Base-by-base conservation (phyloP, 2,888 invertebrate genomes). In the Drosophila antonietae region DNA sequence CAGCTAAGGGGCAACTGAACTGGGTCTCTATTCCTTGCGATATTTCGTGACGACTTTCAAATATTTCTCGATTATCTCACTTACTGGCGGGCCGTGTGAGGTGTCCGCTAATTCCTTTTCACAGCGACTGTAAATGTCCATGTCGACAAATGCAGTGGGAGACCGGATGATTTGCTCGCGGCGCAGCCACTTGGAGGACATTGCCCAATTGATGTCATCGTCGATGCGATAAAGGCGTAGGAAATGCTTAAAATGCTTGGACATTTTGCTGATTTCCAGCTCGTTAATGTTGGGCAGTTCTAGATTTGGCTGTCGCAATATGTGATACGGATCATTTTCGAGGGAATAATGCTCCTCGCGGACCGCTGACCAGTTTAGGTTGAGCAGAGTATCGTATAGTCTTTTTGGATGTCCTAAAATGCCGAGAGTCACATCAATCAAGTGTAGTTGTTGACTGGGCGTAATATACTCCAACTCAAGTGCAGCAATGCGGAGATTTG, bases 341-440 rank as follows among this genome's bases (percentile, higher is more conserved):
- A 83, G 59, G 0, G 84, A 77, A 63, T 83, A 92, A 55, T 89
- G 33, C 2, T 57, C n/a, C 12, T 81, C n/a, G 78, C 91, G 88
- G 9, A 90, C 81, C 6, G 83, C 81, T 2, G 88, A 80, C 89
- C 92, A 90, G 67, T 90, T 83, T 2, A 92, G 68, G 0, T 73
- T 67, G 10, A 93, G 71, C 55, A 91, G 68, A 6, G 92, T 92
- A 55, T 92, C 87, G 67, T 92, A 93, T 2, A 91, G 39, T 0
- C 61, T 52, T 43, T 90, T 93, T 0, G 92, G 91, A 68, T 91
- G 90, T 0, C 93, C 93, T 39, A 93, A 63, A 49, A 93, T 91
- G 2, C 93, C 93, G 33, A 91, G 92, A 2, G 85, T 73, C 0
- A 90, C 75, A 73, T 91, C 91, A 44, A 92, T 91, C 60, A 92